phyloP scores from a whole-genome alignment of 2,888 invertebrate species.

The Pyrrhia umbra region DNA sequence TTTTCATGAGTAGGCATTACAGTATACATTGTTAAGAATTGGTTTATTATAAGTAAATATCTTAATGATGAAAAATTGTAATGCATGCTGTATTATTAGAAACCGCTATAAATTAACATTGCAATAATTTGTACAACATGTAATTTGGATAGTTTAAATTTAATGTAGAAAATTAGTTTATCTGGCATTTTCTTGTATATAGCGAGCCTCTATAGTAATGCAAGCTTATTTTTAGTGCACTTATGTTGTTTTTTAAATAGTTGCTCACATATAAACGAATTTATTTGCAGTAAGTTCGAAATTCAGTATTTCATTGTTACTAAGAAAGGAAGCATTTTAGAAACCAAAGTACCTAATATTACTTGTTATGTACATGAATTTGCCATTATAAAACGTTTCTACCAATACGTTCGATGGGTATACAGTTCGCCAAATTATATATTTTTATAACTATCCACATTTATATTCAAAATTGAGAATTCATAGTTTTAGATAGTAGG shows the following conservation, averaged over 20 bases:
- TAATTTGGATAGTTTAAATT: conserved; percentile 77
- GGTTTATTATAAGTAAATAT: conserved; percentile 68
- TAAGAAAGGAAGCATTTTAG: conserved; percentile 34
- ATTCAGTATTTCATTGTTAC: conserved; percentile 23
- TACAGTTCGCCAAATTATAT: conserved; percentile 85
- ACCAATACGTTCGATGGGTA: conserved; percentile 80
- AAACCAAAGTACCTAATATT: conserved; percentile 40
- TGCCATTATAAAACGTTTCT: conserved; percentile 81
- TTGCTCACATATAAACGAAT: conserved; percentile 28
- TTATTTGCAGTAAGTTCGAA: conserved; percentile 35
- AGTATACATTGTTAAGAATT: conserved; percentile 74
- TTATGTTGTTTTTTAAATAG: conserved; percentile 39
- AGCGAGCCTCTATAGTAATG: conserved; percentile 65
- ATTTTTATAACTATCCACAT: conserved; percentile 86
- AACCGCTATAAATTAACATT: conserved; percentile 77
- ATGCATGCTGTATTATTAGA: conserved; percentile 76
- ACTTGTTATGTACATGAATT: conserved; percentile 75
- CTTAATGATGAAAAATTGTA: conserved; percentile 70
- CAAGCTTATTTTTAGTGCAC: conserved; percentile 54
- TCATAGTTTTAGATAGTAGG: conserved; percentile 77
- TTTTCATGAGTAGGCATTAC: conserved; percentile 78
- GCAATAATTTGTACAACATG: conserved; percentile 84
- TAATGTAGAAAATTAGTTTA: conserved; percentile 74
- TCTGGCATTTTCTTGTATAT: conserved; percentile 84
- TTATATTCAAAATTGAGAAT: conserved; percentile 86